These are phyloP conservation scores for Halcyon malimbica DNA, from an alignment of 2,113 vertebrate genomes.

Conservation along the genomic window DNA sequence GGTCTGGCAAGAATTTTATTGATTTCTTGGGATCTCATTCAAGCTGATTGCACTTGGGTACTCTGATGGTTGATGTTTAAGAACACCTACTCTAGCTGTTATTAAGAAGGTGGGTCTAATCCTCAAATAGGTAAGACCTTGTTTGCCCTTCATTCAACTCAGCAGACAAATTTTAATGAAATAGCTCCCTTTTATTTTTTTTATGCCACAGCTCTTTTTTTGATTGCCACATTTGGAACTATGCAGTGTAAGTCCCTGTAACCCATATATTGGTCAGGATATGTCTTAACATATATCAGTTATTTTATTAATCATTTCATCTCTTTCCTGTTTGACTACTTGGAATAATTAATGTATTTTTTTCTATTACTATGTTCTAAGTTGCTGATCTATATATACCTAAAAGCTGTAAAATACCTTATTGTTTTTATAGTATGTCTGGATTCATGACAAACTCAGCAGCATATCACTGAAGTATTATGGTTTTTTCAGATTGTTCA, in stretches of 20 bases:
- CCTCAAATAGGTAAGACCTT: not conserved
- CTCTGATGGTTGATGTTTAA: conserved; percentile 10
- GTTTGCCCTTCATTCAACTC: conserved; percentile 40
- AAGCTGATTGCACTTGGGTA: conserved; percentile 36
- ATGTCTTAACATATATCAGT: not conserved
- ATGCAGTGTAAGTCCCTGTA: not conserved
- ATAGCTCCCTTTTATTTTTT: conserved; percentile 18
- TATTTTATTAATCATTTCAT: not conserved
- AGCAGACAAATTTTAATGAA: conserved; percentile 39
- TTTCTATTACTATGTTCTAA: not conserved
- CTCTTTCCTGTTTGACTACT: not conserved
- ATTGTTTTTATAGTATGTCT: not conserved
- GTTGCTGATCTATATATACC: conserved; percentile 6
- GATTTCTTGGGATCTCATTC: conserved; percentile 62
- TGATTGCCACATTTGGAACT: not conserved
- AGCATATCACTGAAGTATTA: not conserved
- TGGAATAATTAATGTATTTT: not conserved
- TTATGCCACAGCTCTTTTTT: not conserved
- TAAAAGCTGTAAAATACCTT: not conserved
- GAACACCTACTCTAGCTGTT: not conserved
- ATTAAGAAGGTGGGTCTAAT: conserved; percentile 37
- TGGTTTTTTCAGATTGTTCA: not conserved
- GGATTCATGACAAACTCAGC: not conserved
- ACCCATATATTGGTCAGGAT: not conserved
- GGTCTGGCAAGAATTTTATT: conserved; percentile 38